These are phyloP conservation scores for Trachymyrmex septentrionalis DNA, from an alignment of 1,140 invertebrate genomes.

Conservation along the genomic window DNA sequence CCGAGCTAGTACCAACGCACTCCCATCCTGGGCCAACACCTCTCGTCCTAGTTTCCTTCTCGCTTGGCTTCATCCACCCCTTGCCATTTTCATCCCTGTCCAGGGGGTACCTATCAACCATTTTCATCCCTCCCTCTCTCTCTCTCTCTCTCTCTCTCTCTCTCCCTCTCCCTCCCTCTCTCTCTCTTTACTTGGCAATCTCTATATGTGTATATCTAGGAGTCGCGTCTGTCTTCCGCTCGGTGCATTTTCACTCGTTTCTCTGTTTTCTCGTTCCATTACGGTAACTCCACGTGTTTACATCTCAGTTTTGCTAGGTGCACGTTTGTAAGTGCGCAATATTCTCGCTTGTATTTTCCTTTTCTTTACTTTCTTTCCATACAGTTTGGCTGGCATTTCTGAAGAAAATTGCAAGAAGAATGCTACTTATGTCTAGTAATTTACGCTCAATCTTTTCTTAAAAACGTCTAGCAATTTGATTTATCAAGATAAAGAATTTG, in stretches of 20 bases:
- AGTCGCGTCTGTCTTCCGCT: conserved; percentile 11
- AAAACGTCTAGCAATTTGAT: not conserved
- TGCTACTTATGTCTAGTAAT: not conserved
- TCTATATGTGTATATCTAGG: not conserved
- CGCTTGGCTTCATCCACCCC: conserved; percentile 57
- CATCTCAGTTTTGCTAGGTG: not conserved
- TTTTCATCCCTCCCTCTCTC: conserved; percentile 24
- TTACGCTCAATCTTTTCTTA: not conserved
- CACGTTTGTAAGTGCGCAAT: not conserved
- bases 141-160: too few relatives aligned
- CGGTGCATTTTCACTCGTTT: conserved; percentile 20
- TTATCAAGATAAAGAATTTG: not conserved
- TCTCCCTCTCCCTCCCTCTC: not conserved
- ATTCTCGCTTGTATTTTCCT: not conserved
- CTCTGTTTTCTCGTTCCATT: conserved; percentile 26
- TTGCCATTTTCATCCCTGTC: conserved; percentile 27
- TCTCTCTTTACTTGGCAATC: conserved; percentile 33
- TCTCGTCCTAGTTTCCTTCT: conserved; percentile 77
- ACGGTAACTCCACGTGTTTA: conserved; percentile 19
- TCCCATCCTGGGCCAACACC: conserved; percentile 77
- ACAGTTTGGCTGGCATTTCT: not conserved
- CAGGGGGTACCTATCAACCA: not conserved
- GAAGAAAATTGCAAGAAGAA: conserved; percentile 8
- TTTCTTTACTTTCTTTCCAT: not conserved
- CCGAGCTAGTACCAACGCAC: conserved; percentile 75